Evolutionary conservation across 2,888 invertebrate species (phyloP), one percentile per base, ranked within the genome.

Genomic region (Tenthredo distinguenda): DNA sequence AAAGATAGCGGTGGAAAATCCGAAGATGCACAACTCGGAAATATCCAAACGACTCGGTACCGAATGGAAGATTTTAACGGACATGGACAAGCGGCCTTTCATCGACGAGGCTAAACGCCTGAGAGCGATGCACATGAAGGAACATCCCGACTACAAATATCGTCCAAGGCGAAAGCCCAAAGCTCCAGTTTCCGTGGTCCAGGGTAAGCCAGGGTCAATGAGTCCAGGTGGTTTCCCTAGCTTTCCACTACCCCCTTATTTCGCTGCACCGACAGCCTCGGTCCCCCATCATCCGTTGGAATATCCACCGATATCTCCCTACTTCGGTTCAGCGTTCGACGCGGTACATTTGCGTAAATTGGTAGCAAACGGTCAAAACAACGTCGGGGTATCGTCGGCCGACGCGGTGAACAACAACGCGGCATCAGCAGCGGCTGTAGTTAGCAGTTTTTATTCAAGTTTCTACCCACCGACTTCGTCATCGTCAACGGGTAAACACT

Each of bases 41-140:
- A 99, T 99, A 87, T 98, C 98, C 34, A 99, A 99, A 93, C 95
- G 98, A 18, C 95, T 99, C 72, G 99, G 99, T 0, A 98, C 98
- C 9, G 98, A 98, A 93, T 99, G 99, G 99, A 99, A 99, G 93
- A 93, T 97, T 87, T 93, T 99, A 5, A 96, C 97, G 0, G 98
- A 99, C 92, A 94, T 96, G 87, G 98, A 98, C 90, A 99, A 99
- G 93, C 94, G 98, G 86, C 99, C 98, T 1, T 99, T 98, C 94
- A 98, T 99, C 89, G 99, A 99, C 92, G 98, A 99, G 94, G 98
- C 99, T 0, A 99, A 99, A 93, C 95, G 98, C 65, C 94, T 99
- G 86, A 95, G 99, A 9, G 97, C 97, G 0, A 94, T 97, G 91
- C 98, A 98, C 95, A 98, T 97, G 97, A 97, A 97, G 94, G 97